These are phyloP conservation scores for Sigmodon hispidus DNA, from an alignment of 2,113 vertebrate species.

Conservation along the genomic window DNA sequence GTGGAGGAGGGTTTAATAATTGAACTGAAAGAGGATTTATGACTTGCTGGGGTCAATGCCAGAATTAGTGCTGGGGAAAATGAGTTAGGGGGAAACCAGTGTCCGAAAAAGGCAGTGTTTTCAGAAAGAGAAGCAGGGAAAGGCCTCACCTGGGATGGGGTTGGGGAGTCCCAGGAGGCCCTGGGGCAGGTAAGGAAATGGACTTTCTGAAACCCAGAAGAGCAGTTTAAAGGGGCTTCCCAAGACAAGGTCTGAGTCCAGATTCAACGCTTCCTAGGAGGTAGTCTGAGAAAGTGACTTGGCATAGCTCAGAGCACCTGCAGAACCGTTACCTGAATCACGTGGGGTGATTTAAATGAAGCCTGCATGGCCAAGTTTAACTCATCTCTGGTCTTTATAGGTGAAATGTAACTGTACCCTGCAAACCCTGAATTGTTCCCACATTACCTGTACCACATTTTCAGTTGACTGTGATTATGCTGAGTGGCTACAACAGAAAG, in stretches of 20 bases:
- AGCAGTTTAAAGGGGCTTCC: not conserved
- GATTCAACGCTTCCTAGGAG: not conserved
- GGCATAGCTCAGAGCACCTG: not conserved
- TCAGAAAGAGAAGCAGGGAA: not conserved
- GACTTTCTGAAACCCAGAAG: not conserved
- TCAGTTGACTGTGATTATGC: not conserved
- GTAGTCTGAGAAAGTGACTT: not conserved
- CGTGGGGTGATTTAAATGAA: not conserved
- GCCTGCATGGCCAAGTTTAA: not conserved
- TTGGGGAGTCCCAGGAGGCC: not conserved
- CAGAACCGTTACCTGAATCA: not conserved
- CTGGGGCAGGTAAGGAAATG: too few relatives aligned
- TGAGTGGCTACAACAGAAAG: not conserved
- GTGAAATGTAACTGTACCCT: not conserved
- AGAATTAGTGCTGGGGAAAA: not conserved
- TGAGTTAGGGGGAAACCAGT: slow-evolving; percentile 29
- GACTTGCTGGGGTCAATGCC: slow-evolving; percentile 25
- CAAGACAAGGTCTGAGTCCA: not conserved
- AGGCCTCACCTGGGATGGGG: not conserved
- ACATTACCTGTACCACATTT: not conserved
- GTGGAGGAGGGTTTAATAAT: slow-evolving; percentile 58
- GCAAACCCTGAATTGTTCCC: not conserved
- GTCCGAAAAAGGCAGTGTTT: not conserved
- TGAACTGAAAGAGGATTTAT: slow-evolving; percentile 44
- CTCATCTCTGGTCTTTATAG: not conserved